Percentiles rank a stretch among this genome's conserved stretches.
Conservation (phyloP, 2,113 vertebrate species). For the Xiphorhynchus elegans region DNA sequence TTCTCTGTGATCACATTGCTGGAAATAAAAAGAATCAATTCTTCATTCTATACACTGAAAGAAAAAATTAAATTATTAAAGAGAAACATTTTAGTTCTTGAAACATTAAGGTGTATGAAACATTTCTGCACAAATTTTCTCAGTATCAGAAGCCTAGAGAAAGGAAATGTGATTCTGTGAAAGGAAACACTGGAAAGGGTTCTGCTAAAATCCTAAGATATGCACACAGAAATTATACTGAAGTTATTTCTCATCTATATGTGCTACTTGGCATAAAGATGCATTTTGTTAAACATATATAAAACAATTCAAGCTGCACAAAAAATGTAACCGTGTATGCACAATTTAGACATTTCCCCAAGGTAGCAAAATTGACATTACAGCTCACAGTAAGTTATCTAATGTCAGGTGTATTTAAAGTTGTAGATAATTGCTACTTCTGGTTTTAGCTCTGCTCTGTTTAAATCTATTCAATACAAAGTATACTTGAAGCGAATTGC, state of each 20-base stretch:
- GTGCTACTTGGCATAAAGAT: neutral
- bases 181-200: neutral
- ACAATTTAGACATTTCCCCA: neutral
- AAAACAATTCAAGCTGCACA: neutral
- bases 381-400: neutral
- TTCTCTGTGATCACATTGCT: neutral
- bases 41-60: neutral
- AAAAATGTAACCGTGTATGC: neutral
- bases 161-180: neutral
- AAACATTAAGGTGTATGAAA: neutral
- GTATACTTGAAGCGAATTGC: neutral
- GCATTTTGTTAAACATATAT: neutral
- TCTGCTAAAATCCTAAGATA: neutral
- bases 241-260: neutral
- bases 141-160: neutral
- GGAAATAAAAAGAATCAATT: neutral
- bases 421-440: neutral
- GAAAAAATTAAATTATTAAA: neutral
- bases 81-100: neutral
- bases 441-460: neutral
- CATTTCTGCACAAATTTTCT: neutral
- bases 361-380: neutral
- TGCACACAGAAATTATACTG: neutral
- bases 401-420: neutral
- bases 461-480: constrained; percentile 33